These are phyloP conservation scores for Macrosteles quadrilineatus DNA, from an alignment of 1,140 invertebrate genomes.

Conservation along the genomic window DNA sequence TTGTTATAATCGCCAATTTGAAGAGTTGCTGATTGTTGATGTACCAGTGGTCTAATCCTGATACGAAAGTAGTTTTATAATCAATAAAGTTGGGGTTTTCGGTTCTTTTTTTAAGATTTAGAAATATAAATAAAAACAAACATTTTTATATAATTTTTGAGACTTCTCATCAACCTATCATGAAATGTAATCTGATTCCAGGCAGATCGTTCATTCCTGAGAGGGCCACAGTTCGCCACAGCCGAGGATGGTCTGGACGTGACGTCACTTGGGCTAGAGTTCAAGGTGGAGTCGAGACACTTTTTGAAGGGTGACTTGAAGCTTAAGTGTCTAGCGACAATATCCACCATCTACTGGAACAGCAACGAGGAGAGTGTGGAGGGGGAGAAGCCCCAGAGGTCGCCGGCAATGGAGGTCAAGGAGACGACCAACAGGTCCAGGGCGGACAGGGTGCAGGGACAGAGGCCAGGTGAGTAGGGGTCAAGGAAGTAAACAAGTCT, in stretches of 20 bases:
- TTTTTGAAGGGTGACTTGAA: constrained; percentile 81
- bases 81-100: too few relatives aligned
- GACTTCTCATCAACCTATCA: too few relatives aligned
- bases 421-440: constrained; percentile 54
- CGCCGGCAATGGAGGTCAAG: constrained; percentile 63
- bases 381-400: constrained; percentile 63
- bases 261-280: constrained; percentile 67
- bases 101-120: too few relatives aligned
- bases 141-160: too few relatives aligned
- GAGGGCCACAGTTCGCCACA: constrained; percentile 54
- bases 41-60: too few relatives aligned
- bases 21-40: too few relatives aligned
- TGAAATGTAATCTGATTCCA: too few relatives aligned
- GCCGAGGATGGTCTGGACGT: constrained; percentile 68
- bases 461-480: constrained; percentile 25
- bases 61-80: too few relatives aligned
- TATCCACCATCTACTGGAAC: constrained; percentile 77
- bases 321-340: constrained; percentile 84
- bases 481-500: too few relatives aligned
- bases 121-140: too few relatives aligned
- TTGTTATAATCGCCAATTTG: too few relatives aligned
- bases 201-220: constrained; percentile 56
- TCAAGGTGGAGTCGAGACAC: constrained; percentile 72
- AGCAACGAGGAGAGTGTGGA: constrained; percentile 83
- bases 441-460: constrained; percentile 54